phyloP scores from a whole-genome alignment of 2,113 vertebrate genomes.

The Saguinus midas region DNA sequence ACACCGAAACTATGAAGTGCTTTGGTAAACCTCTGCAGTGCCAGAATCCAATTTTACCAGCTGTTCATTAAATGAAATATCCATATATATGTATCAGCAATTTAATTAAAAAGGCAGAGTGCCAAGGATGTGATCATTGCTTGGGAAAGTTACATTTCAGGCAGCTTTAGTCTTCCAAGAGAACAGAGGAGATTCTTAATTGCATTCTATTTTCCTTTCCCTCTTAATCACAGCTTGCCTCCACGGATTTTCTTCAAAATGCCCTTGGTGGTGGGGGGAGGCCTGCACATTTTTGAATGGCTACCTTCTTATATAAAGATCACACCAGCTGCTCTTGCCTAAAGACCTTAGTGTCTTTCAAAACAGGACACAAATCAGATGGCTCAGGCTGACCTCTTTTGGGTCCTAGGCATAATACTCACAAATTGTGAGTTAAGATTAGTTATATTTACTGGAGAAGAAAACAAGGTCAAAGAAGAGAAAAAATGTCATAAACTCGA shows the following conservation, averaged over 20 bases:
- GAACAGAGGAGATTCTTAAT: slow-evolving; percentile 23
- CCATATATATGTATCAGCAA: neutral
- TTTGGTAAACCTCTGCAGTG: slow-evolving; percentile 43
- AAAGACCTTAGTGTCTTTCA: slow-evolving; percentile 5
- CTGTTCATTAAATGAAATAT: slow-evolving; percentile 63
- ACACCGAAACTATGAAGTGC: neutral
- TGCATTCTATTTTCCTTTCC: neutral
- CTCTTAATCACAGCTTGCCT: slow-evolving; percentile 27
- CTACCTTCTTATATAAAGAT: neutral
- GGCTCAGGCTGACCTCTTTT: neutral
- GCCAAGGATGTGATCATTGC: slow-evolving; percentile 53
- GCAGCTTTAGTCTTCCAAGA: neutral
- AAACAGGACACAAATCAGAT: neutral
- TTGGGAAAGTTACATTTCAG: slow-evolving; percentile 48
- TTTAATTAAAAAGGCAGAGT: slow-evolving; percentile 71
- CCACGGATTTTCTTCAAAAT: neutral
- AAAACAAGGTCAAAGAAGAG: neutral
- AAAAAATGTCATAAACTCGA: neutral
- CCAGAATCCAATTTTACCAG: slow-evolving; percentile 67
- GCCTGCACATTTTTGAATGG: neutral
- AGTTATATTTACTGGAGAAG: neutral
- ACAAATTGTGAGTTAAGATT: neutral
- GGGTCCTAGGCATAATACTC: neutral
- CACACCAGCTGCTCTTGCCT: slow-evolving; percentile 26
- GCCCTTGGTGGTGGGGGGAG: neutral